phyloP scores from a whole-genome alignment of 2,113 vertebrate species.

The Hemibagrus wyckioides region DNA sequence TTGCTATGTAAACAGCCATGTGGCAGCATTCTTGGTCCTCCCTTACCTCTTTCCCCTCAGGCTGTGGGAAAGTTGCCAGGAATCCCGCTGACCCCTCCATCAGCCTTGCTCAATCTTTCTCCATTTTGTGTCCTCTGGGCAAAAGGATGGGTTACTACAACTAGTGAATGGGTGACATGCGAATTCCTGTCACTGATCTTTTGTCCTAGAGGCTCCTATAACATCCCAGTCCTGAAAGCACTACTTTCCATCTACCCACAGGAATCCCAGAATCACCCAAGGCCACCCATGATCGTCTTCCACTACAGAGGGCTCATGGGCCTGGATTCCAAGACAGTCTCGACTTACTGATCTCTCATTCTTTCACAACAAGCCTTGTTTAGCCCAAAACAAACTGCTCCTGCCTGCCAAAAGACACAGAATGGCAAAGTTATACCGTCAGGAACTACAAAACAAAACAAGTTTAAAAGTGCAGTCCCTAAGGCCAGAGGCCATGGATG shows the following conservation, averaged over 20 bases:
- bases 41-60: constrained; percentile 35
- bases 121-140: constrained; percentile 35
- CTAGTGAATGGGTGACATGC: constrained; percentile 36
- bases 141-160: constrained; percentile 35
- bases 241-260: constrained; percentile 6
- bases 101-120: constrained; percentile 31
- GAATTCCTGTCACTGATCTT: constrained; percentile 48
- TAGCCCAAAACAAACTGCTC: constrained; percentile 52
- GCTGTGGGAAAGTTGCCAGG: constrained; percentile 41
- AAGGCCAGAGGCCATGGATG: constrained; percentile 37
- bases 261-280: constrained; percentile 40
- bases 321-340: constrained; percentile 33
- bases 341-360: constrained; percentile 44
- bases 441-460: constrained; percentile 40
- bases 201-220: constrained; percentile 46
- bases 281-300: constrained; percentile 8
- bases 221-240: constrained; percentile 39
- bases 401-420: constrained; percentile 34
- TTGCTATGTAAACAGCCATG: constrained; percentile 36
- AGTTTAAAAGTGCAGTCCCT: constrained; percentile 31
- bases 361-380: constrained; percentile 50
- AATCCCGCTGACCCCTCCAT: constrained; percentile 28
- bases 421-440: constrained; percentile 42
- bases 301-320: not conserved
- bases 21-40: constrained; percentile 18